phyloP scores from a whole-genome alignment of 2,888 invertebrate species.

The Rosalia funebris region DNA sequence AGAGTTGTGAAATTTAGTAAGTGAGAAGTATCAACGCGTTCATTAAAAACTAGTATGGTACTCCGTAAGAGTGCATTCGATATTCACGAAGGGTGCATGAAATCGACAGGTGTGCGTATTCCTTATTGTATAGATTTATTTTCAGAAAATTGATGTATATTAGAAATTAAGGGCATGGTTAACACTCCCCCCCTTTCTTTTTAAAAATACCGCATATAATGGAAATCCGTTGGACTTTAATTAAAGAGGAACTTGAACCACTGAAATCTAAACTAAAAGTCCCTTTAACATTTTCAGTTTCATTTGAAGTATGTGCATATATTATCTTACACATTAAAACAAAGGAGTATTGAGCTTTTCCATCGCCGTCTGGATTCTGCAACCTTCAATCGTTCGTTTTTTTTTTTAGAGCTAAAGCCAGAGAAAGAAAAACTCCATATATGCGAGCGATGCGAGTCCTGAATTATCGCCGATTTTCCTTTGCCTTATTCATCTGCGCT shows the following conservation, averaged over 20 bases:
- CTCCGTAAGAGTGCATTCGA: too few species aligned
- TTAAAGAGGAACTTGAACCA: slow-evolving; percentile 19
- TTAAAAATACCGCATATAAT: too few species aligned
- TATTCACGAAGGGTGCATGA: too few species aligned
- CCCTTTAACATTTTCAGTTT: slow-evolving; percentile 24
- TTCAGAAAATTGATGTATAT: too few species aligned
- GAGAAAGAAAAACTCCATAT: slow-evolving; percentile 42
- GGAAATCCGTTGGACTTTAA: too few species aligned
- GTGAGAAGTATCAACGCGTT: too few species aligned
- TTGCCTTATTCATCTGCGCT: slow-evolving; percentile 26
- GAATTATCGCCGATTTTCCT: slow-evolving; percentile 43
- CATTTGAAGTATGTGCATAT: slow-evolving; percentile 44
- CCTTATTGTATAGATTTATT: too few species aligned
- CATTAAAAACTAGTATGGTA: too few species aligned
- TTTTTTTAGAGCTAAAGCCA: slow-evolving; percentile 28
- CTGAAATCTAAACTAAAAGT: slow-evolving; percentile 33
- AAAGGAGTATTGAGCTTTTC: slow-evolving; percentile 47
- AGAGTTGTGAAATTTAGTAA: too few species aligned
- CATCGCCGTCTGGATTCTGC: slow-evolving; percentile 40
- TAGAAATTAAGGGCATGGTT: too few species aligned
- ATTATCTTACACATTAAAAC: slow-evolving; percentile 50
- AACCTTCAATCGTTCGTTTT: slow-evolving; percentile 41
- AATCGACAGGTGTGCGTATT: too few species aligned
- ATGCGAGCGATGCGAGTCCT: slow-evolving; percentile 30
- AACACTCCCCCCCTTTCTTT: too few species aligned